phyloP scores from a whole-genome alignment of 2,888 invertebrate genomes.

The Brenthis daphne region DNA sequence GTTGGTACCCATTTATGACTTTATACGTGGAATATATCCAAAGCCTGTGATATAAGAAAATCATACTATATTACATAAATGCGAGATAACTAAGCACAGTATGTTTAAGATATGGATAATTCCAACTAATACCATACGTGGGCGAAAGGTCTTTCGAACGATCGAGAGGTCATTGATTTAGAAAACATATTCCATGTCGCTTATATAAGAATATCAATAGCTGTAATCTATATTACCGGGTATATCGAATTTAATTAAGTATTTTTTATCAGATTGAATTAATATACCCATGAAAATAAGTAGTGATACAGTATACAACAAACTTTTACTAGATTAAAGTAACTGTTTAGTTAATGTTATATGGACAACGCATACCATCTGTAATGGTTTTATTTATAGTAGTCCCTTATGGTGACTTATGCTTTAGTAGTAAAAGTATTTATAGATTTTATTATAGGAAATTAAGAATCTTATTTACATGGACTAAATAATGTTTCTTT shows the following conservation, averaged over 20 bases:
- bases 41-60: constrained; percentile 32
- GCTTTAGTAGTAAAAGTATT: constrained; percentile 41
- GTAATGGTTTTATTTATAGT: constrained; percentile 69
- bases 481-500: constrained; percentile 15
- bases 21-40: constrained; percentile 34
- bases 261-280: not conserved
- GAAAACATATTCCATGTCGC: constrained; percentile 37
- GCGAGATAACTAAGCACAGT: not conserved
- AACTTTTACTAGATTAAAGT: constrained; percentile 56
- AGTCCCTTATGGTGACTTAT: constrained; percentile 50
- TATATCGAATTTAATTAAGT: not conserved
- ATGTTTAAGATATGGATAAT: constrained; percentile 7
- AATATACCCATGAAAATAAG: not conserved
- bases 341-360: constrained; percentile 70
- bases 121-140: not conserved
- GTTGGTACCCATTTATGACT: constrained; percentile 42
- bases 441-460: constrained; percentile 30
- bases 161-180: constrained; percentile 71
- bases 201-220: constrained; percentile 3
- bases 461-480: constrained; percentile 3
- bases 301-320: constrained; percentile 38
- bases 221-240: not conserved
- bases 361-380: constrained; percentile 68
- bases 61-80: not conserved
- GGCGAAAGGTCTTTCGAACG: constrained; percentile 35